Evolutionary conservation across 2,888 invertebrate genomes (phyloP), one percentile per base, ranked within the genome.

Genomic region (Sylvicola fuscatus): DNA sequence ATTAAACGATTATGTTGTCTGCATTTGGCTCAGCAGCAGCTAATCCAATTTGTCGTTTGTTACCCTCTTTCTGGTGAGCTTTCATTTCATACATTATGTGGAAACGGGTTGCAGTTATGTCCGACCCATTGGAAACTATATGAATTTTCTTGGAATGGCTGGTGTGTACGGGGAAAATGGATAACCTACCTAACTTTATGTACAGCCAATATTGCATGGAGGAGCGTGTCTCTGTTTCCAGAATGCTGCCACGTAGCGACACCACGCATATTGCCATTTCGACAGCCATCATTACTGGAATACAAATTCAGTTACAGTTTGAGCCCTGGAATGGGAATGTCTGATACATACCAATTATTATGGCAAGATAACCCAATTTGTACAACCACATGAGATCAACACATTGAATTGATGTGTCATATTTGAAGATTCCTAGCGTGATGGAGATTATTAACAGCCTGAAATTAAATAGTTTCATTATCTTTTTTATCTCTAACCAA

Each of bases 181-280:
- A 17, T 11, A 36, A 55, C 67, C 68, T 60, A 83, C 83, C 69
- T 45, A 82, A 62, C 53, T 80, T 68, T 44, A 72, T 59, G 60
- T 84, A 84, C 47, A 84, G 71, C 47, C 83, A 66, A 53, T 79
- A 75, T 58, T 79, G 77, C 68, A 83, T 79, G 43, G 74, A 68
- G 44, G 71, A 64, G 38, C 84, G 63, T 10, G 73, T 72, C 30
- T 67, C 65, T n/a, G 74, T 72, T 50, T 81, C 73, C 46, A 84
- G 63, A 47, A 84, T 83, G 50, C 78, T 75, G 39, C 84, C 84
- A 42, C 79, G 64, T 60, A 80, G 70, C 41, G 82, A 78, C 42
- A 81, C 67, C 48, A 72, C 62, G 49, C 77, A 76, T 46, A 83
- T 74, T 46, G 67, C 65, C 40, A 71, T 61, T 58, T 84, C 84